These are phyloP conservation scores for Aldabrachelys gigantea DNA, from an alignment of 2,113 vertebrate species.

Conservation along the genomic window DNA sequence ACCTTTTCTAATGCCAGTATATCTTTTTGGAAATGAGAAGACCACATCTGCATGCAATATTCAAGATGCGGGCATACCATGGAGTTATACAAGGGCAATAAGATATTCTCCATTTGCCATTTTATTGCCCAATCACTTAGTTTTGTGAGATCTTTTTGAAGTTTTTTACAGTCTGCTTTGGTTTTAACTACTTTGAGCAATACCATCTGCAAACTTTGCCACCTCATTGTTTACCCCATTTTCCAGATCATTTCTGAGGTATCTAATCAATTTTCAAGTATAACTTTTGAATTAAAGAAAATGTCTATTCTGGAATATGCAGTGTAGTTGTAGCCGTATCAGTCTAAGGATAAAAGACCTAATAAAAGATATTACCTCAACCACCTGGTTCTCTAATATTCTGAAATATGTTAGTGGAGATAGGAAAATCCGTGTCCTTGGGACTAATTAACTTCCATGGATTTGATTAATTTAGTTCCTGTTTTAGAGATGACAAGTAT, in stretches of 20 bases:
- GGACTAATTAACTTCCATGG: background rate
- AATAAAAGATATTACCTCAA: background rate
- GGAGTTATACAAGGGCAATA: too few relatives aligned
- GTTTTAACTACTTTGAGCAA: too few relatives aligned
- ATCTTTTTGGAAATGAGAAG: too few relatives aligned
- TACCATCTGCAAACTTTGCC: too few relatives aligned
- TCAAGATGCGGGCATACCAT: too few relatives aligned
- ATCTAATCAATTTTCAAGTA: background rate
- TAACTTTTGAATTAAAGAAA: rapidly evolving
- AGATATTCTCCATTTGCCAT: too few relatives aligned
- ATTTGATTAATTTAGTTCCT: background rate
- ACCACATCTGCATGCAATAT: too few relatives aligned
- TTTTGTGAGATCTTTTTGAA: too few relatives aligned
- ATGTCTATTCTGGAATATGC: background rate
- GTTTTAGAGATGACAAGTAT: background rate
- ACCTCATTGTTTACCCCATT: too few relatives aligned
- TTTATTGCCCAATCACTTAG: too few relatives aligned
- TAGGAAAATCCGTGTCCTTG: background rate
- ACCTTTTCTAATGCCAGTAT: too few relatives aligned
- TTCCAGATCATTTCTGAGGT: background rate
- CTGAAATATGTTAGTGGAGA: background rate
- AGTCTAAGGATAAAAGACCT: background rate
- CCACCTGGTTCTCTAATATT: background rate
- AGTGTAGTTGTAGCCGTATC: background rate
- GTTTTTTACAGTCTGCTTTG: too few relatives aligned